Percentiles rank a stretch among this genome's conserved stretches.
These are phyloP conservation scores for Triplophysa yarkandensis DNA, from an alignment of 2,797 vertebrate species.

Conservation along the genomic window DNA sequence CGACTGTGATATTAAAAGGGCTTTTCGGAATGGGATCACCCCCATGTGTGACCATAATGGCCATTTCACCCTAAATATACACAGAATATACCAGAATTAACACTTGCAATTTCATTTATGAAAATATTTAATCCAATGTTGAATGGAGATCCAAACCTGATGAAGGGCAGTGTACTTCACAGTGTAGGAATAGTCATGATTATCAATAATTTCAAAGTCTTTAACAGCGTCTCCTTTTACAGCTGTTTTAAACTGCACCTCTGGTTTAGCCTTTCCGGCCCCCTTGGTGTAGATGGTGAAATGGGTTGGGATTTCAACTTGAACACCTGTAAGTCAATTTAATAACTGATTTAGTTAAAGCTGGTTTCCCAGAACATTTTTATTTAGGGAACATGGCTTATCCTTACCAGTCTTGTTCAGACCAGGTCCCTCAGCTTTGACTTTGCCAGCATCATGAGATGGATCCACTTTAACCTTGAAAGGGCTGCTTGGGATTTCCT, in stretches of 20 bases:
- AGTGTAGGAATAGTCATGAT: conserved; percentile 95
- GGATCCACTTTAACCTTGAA: conserved; percentile 97
- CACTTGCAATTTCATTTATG: not conserved
- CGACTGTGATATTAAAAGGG: conserved; percentile 88
- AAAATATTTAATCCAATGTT: not conserved
- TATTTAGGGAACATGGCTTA: not conserved
- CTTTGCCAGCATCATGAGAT: conserved; percentile 91
- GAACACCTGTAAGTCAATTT: conserved; percentile 81
- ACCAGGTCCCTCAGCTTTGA: conserved; percentile 93
- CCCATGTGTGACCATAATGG: conserved; percentile 85
- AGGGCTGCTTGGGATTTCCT: conserved; percentile 94
- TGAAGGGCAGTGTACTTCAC: conserved; percentile 93
- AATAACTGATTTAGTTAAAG: not conserved
- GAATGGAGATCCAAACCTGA: conserved; percentile 73
- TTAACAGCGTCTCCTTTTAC: conserved; percentile 84
- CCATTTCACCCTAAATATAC: conserved; percentile 82
- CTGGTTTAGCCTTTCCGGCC: conserved; percentile 90
- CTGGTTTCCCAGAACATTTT: not conserved
- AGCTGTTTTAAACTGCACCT: conserved; percentile 82
- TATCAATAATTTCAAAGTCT: conserved; percentile 96
- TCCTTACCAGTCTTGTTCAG: conserved; percentile 88
- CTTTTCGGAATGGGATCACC: conserved; percentile 91
- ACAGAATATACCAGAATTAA: not conserved
- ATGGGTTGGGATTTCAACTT: conserved; percentile 91
- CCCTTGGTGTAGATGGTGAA: conserved; percentile 97